These are phyloP conservation scores for Petrolisthes cinctipes DNA, from an alignment of 2,888 invertebrate genomes.

Conservation along the genomic window DNA sequence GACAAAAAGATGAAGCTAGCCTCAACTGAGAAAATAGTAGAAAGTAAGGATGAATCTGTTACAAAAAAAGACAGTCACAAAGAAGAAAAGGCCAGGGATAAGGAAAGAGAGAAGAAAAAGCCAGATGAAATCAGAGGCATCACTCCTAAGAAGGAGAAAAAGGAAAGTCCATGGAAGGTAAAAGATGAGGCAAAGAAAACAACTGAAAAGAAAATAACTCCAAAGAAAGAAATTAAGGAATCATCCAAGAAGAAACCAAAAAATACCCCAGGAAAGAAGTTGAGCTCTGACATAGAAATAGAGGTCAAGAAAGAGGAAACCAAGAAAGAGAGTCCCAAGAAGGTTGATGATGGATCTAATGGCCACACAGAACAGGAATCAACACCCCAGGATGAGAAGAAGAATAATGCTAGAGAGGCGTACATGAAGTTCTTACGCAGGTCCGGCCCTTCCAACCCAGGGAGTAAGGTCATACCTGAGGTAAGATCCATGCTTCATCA, in stretches of 20 bases:
- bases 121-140: background rate
- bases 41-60: background rate
- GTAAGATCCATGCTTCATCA: constrained; percentile 70
- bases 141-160: constrained; percentile 1
- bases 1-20: constrained; percentile 7
- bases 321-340: background rate
- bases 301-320: background rate
- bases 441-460: constrained; percentile 84
- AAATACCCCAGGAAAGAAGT: constrained; percentile 17
- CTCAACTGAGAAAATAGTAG: background rate
- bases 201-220: constrained; percentile 33
- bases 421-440: constrained; percentile 77
- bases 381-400: constrained; percentile 53
- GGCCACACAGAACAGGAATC: background rate
- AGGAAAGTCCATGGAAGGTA: background rate
- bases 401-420: constrained; percentile 45
- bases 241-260: background rate
- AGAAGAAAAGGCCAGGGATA: constrained; percentile 10
- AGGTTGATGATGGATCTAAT: background rate
- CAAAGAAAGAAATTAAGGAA: constrained; percentile 20
- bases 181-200: constrained; percentile 13
- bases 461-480: constrained; percentile 85
- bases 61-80: constrained; percentile 14
- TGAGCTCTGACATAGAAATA: constrained; percentile 16
- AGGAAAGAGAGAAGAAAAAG: background rate